These are phyloP conservation scores for Hypomecis punctinalis DNA, from an alignment of 2,888 invertebrate species.

Conservation along the genomic window DNA sequence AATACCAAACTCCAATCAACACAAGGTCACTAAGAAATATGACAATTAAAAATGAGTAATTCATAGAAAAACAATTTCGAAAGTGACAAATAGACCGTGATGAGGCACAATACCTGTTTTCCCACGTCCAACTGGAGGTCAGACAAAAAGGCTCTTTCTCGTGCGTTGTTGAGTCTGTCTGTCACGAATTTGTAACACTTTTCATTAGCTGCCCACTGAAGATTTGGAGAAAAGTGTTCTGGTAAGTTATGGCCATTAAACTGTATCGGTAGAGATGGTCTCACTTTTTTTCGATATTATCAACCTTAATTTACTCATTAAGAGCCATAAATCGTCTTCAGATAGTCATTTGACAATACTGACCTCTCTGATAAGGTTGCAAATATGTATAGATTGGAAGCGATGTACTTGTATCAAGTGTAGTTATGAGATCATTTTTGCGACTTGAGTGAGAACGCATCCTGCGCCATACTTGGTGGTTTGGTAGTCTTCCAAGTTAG, in stretches of 20 bases:
- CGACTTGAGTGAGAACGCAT: too few species aligned
- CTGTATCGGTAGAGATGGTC: background rate
- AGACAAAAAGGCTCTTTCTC: conserved; percentile 7
- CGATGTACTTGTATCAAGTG: too few species aligned
- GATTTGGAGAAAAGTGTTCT: conserved; percentile 10
- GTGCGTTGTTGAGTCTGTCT: conserved; percentile 4
- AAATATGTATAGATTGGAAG: too few species aligned
- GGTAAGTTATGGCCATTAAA: background rate
- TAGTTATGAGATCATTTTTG: too few species aligned
- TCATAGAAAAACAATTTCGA: conserved; percentile 10
- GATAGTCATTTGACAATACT: too few species aligned
- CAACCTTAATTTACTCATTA: too few species aligned
- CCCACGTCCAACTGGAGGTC: conserved; percentile 17
- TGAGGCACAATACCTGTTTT: conserved; percentile 16
- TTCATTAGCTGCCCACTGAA: conserved; percentile 13
- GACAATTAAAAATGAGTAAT: conserved; percentile 9
- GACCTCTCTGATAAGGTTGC: too few species aligned
- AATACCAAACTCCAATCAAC: background rate
- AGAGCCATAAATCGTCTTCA: too few species aligned
- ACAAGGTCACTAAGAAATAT: background rate
- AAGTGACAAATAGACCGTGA: conserved; percentile 17
- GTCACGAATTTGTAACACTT: conserved; percentile 22
- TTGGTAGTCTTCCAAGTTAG: too few species aligned
- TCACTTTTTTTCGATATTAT: too few species aligned
- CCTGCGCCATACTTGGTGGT: too few species aligned